Base-by-base conservation (phyloP, 2,797 vertebrate genomes). In the Crax fasciolata region DNA sequence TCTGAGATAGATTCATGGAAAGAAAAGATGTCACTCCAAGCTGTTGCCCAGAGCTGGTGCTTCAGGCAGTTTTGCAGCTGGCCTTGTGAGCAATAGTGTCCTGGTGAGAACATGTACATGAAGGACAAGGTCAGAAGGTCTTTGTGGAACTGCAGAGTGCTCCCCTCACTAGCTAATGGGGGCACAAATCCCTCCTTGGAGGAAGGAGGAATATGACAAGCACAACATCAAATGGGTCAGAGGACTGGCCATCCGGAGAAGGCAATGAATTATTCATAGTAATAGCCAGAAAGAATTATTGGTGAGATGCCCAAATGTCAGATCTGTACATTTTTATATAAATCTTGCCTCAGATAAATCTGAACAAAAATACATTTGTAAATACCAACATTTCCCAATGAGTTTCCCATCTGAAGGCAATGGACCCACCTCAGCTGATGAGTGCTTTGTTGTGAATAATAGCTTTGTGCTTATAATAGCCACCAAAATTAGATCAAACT, bases 401-500 rank as follows among this genome's bases (percentile, higher is more conserved):
- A 62, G 44, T 80, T 87, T 63, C 76, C n/a, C 48, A 66, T 5
- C 38, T 70, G 52, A 63, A 87, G 65, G 61, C 84, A 54, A 89
- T 52, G 78, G 72, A 92, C 70, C 46, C 77, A 90, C 79, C 62
- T 92, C 92, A 92, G 87, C 70, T 66, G 43, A 11, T 24, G 62
- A 85, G 52, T 70, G 70, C 73, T 73, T 95, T 76, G 55, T 92
- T 6, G 0, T 89, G 94, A 91, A 83, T 52, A 92, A 79, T 86
- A 95, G 82, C 70, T 35, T 77, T 87, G 52, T 90, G 84, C 94
- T 95, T 94, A 93, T 94, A 94, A 95, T 86, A 95, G 82, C 70
- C 55, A 6, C 87, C 73, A 84, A 88, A 96, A 96, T 93, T 89
- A 88, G 96, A 97, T 95, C 92, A 93, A 91, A 94, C 80, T 54